Evolutionary conservation across 2,888 invertebrate species (phyloP).

Genomic region (Endomychus coccineus): DNA sequence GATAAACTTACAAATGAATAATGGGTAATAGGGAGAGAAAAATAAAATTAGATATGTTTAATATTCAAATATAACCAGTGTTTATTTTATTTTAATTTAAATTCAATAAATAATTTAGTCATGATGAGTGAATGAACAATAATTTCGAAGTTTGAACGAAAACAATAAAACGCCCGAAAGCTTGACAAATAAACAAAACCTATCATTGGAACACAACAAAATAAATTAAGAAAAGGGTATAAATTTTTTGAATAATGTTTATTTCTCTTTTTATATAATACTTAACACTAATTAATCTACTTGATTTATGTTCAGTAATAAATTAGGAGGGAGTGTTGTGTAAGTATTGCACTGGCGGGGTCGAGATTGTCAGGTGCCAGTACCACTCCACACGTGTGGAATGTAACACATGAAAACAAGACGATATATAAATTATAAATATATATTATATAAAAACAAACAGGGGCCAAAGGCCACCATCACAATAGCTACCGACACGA

Average conservation of each 20-base stretch:
- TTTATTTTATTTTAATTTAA: too few species aligned
- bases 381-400: slow-evolving; percentile 41
- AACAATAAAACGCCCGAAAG: too few species aligned
- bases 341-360: slow-evolving; percentile 44
- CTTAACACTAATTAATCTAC: slow-evolving; percentile 38
- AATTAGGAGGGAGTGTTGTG: slow-evolving; percentile 39
- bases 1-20: too few species aligned
- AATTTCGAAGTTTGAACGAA: too few species aligned
- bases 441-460: slow-evolving; percentile 40
- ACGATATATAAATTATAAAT: slow-evolving; percentile 45
- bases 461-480: slow-evolving; percentile 36
- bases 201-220: too few species aligned
- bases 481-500: slow-evolving; percentile 43
- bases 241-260: slow-evolving; percentile 28
- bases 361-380: slow-evolving; percentile 41
- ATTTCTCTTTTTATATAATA: slow-evolving; percentile 39
- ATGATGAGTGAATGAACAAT: too few species aligned
- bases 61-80: too few species aligned
- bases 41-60: too few species aligned
- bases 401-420: slow-evolving; percentile 40
- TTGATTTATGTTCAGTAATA: slow-evolving; percentile 37
- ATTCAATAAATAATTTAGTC: too few species aligned
- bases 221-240: slow-evolving; percentile 10
- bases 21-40: too few species aligned
- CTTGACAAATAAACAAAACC: too few species aligned